Percentiles rank a stretch among this genome's conserved stretches.
Conservation (phyloP, 2,797 vertebrate species). For the Microhierax caerulescens region DNA sequence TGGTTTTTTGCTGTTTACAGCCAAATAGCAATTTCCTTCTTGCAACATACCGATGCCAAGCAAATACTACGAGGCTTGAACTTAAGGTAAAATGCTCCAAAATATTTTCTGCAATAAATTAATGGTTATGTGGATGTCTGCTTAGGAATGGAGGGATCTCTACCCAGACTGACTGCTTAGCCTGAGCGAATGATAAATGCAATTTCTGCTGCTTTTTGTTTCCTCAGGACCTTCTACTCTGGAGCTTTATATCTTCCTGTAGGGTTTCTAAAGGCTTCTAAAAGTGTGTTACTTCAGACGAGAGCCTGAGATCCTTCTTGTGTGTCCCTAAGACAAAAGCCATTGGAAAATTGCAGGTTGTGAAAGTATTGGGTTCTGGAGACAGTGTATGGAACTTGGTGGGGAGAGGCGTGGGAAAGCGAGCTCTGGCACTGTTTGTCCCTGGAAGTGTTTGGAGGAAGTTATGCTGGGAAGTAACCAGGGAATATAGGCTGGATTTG, state of each 20-base stretch:
- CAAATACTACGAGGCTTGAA: slow-evolving; percentile 94
- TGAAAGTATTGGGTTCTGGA: not conserved
- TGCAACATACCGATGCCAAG: slow-evolving; percentile 97
- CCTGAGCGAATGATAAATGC: not conserved
- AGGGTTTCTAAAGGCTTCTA: not conserved
- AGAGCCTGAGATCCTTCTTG: not conserved
- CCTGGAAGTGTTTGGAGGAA: not conserved
- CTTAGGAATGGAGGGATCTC: not conserved
- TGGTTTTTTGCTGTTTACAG: slow-evolving; percentile 64
- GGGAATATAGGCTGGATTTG: not conserved
- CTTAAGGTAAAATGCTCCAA: slow-evolving; percentile 85
- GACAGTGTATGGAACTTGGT: not conserved
- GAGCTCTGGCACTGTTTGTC: not conserved
- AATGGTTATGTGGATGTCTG: not conserved
- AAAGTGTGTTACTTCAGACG: not conserved
- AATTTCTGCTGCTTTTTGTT: not conserved
- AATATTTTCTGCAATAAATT: not conserved
- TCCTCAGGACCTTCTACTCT: not conserved
- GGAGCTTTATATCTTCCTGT: not conserved
- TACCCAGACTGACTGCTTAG: not conserved
- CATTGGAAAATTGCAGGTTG: not conserved
- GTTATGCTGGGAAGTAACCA: not conserved
- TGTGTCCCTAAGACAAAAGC: not conserved
- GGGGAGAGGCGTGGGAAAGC: not conserved
- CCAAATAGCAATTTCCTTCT: slow-evolving; percentile 94